phyloP scores from a whole-genome alignment of 2,113 vertebrate species.

The Phrynosoma blainvillii region DNA sequence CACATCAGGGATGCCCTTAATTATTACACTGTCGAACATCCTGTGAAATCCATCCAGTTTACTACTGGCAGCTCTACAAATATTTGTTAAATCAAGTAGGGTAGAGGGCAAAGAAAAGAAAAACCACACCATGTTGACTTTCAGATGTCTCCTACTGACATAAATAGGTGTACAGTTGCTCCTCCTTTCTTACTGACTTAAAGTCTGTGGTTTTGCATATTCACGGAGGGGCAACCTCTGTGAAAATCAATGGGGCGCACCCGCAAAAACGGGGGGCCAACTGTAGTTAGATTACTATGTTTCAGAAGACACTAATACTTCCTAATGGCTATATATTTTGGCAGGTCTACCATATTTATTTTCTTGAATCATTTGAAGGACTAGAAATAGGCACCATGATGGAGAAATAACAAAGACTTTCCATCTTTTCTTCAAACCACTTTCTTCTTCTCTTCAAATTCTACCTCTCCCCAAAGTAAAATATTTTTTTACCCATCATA shows the following conservation, averaged over 20 bases:
- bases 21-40: constrained; percentile 9
- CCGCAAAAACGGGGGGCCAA: too few relatives aligned
- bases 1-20: constrained; percentile 12
- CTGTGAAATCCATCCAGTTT: constrained; percentile 5
- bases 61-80: constrained; percentile 12
- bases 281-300: background rate
- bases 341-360: background rate
- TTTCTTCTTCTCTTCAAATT: background rate
- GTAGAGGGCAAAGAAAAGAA: background rate
- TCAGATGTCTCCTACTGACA: background rate
- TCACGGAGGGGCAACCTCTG: too few relatives aligned
- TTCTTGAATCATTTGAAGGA: background rate
- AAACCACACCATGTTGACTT: background rate
- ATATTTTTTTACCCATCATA: background rate
- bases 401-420: background rate
- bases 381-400: background rate
- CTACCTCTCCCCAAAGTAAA: background rate
- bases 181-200: too few relatives aligned
- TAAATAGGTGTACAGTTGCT: too few relatives aligned
- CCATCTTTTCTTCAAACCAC: background rate
- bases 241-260: too few relatives aligned
- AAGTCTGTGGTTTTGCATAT: too few relatives aligned
- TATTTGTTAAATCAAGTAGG: background rate
- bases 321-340: background rate
- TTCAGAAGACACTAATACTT: background rate